Evolutionary conservation across 1,140 invertebrate genomes (phyloP).

Genomic region (Pogonomyrmex californicus): DNA sequence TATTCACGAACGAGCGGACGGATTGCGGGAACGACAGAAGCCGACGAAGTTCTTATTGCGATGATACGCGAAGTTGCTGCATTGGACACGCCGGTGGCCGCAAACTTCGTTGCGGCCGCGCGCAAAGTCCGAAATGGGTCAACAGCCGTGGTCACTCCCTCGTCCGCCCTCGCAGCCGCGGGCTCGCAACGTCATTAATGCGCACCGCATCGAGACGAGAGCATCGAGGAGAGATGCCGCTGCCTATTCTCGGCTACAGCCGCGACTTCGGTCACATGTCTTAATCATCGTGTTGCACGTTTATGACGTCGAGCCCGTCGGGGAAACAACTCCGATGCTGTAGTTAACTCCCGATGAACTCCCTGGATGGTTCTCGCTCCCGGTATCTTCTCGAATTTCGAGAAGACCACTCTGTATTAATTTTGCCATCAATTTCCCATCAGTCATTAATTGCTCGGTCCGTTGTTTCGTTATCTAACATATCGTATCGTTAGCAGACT

Average conservation of each 20-base stretch:
- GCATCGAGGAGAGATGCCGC: background rate
- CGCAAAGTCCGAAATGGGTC: constrained; percentile 50
- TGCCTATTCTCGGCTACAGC: too few relatives aligned
- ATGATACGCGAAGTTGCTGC: constrained; percentile 42
- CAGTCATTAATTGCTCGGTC: background rate
- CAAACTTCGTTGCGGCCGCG: constrained; percentile 12
- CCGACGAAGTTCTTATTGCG: constrained; percentile 51
- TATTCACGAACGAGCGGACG: constrained; percentile 9
- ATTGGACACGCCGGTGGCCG: background rate
- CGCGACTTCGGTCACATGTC: constrained; percentile 12
- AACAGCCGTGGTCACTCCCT: background rate
- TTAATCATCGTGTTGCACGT: constrained; percentile 45
- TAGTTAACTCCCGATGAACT: constrained; percentile 27
- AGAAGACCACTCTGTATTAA: background rate
- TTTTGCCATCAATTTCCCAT: background rate
- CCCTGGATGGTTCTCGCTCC: background rate
- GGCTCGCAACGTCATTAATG: constrained; percentile 51
- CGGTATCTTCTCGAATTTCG: constrained; percentile 16
- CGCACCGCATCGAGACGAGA: constrained; percentile 28
- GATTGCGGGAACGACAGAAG: background rate
- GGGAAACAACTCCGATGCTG: background rate
- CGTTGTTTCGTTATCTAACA: background rate
- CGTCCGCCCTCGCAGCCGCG: background rate
- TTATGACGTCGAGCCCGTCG: constrained; percentile 33
- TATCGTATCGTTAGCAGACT: constrained; percentile 6